These are phyloP conservation scores for Yponomeuta plumbellus DNA, from an alignment of 2,888 invertebrate species.

Conservation along the genomic window DNA sequence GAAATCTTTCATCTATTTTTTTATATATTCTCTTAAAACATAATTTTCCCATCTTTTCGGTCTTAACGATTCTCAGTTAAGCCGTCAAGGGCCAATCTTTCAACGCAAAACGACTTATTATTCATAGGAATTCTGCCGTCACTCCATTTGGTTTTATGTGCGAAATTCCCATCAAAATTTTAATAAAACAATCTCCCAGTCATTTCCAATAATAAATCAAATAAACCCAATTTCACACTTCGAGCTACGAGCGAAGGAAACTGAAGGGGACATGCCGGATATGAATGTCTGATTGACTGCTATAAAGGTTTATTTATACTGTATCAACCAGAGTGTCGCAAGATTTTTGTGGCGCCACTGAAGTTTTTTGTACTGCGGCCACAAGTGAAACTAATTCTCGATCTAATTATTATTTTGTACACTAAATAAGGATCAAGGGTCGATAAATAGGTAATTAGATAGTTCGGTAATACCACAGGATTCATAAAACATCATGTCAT, in stretches of 20 bases:
- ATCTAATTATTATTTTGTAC: too few species aligned
- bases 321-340: too few species aligned
- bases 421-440: too few species aligned
- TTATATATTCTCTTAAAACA: not conserved
- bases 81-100: not conserved
- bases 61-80: not conserved
- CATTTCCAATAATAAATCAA: conserved; percentile 14
- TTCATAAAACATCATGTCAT: too few species aligned
- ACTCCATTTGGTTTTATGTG: not conserved
- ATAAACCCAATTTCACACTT: conserved; percentile 17
- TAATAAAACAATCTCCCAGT: conserved; percentile 10
- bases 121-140: not conserved
- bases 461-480: too few species aligned
- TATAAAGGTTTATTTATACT: not conserved
- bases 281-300: conserved; percentile 15
- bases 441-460: too few species aligned
- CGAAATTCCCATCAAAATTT: not conserved
- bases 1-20: too few species aligned
- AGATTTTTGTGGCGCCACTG: too few species aligned
- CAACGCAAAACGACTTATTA: not conserved
- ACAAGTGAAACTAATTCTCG: too few species aligned
- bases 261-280: conserved; percentile 9
- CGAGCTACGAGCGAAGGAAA: not conserved
- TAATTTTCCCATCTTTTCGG: not conserved
- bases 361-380: too few species aligned